Evolutionary conservation across 2,888 invertebrate genomes (phyloP), one percentile per base, ranked within the genome.

Genomic region (Amphipyra tragopoginis): DNA sequence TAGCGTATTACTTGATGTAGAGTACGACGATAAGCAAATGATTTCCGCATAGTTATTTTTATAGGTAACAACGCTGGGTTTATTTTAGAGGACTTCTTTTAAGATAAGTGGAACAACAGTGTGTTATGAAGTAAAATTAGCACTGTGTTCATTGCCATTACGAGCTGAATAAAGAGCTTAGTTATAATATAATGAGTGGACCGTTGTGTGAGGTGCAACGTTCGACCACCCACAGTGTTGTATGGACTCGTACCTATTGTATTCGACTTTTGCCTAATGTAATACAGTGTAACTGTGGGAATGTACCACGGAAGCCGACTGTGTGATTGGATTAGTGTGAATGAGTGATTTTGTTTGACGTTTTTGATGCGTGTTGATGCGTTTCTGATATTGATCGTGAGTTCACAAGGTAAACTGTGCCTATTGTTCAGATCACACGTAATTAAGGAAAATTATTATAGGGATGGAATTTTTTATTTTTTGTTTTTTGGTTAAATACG

Each of bases 321-420:
- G 82, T 84, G 81, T 86, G 86, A 87, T 88, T 85, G 81, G 83
- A 88, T 90, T 89, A 87, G 81, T 85, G 83, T 83, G 88, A 86
- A 86, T 84, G 85, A 88, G 75, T 86, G 89, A 87, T 85, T 86
- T 81, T 81, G 81, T 86, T 86, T 86, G 85, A 84, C 85, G 82
- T 54, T 82, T 83, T 80, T 80, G 80, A 82, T 82, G 62, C 55
- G 51, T 67, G 51, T 63, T 69, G 66, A 66, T 72, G 70, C 62
- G 15, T 79, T 72, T 69, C 60, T 75, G 69, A 74, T 79, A 59
- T 60, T 54, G 34, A 64, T 59, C 51, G 48, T 61, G 48, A 57
- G 60, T 47, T 68, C 60, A 42, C 36, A 48, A 21, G 15, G 56
- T 44, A 34, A 51, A 43, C 29, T 50, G 44, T 11, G n/a, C 6